Evolutionary conservation across 2,797 vertebrate species (phyloP).

Genomic region (Sus cebifrons): DNA sequence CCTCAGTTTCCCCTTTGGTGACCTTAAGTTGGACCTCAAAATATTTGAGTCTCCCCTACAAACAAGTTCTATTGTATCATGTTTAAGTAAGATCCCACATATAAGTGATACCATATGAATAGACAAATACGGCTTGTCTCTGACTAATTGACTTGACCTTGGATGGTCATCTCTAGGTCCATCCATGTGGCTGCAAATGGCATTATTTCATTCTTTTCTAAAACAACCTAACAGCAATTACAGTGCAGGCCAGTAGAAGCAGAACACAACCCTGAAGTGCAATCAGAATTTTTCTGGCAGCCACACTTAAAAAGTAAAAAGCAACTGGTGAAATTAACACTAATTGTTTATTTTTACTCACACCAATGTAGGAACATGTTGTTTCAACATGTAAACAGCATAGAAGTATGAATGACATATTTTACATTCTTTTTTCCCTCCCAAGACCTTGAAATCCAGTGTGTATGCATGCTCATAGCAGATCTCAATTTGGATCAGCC

Average conservation of each 20-base stretch:
- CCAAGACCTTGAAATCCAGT: background rate
- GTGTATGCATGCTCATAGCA: background rate
- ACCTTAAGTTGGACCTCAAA: too few species aligned
- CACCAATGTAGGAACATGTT: background rate
- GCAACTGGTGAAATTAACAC: background rate
- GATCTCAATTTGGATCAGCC: background rate
- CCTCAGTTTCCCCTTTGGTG: too few species aligned
- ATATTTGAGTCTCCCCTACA: too few species aligned
- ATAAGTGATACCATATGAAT: too few species aligned
- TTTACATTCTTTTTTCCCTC: background rate
- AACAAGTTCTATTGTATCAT: too few species aligned
- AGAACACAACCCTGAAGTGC: rapidly evolving
- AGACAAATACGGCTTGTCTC: too few species aligned
- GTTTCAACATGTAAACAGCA: background rate
- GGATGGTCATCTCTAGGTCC: too few species aligned
- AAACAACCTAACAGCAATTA: too few species aligned
- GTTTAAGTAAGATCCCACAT: too few species aligned
- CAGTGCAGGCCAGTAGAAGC: background rate
- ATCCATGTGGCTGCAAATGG: too few species aligned
- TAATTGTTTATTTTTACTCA: background rate
- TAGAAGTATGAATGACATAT: background rate
- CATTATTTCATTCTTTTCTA: background rate
- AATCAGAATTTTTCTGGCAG: background rate
- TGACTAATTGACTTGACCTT: too few species aligned
- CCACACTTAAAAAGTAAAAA: background rate